Percentiles rank a stretch among this genome's conserved stretches.
Evolutionary conservation across 2,797 vertebrate genomes (phyloP).

Genomic region (Lagorchestes hirsutus): DNA sequence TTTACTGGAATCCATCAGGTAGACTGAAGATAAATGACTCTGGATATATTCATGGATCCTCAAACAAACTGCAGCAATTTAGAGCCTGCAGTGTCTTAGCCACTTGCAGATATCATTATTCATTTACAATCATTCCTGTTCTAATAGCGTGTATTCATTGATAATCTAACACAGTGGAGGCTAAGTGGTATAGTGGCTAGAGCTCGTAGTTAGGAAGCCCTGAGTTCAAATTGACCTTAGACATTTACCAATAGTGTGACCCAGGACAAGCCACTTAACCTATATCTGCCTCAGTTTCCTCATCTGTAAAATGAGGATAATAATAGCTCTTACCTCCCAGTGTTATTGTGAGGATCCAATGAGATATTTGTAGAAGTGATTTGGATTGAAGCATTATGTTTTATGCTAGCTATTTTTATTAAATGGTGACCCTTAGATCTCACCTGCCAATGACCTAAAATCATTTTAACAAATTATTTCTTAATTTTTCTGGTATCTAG

Average conservation of each 20-base stretch:
- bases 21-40: constrained; percentile 20
- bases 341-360: not conserved
- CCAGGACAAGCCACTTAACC: not conserved
- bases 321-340: not conserved
- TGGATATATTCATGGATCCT: constrained; percentile 21
- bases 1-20: constrained; percentile 49
- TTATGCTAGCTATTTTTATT: not conserved
- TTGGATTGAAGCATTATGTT: not conserved
- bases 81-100: not conserved
- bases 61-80: constrained; percentile 30
- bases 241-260: not conserved
- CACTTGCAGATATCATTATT: not conserved
- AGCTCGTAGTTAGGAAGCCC: not conserved
- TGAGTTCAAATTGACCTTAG: not conserved
- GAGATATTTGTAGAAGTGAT: not conserved
- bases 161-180: not conserved
- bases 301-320: not conserved
- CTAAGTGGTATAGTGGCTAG: not conserved
- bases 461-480: not conserved
- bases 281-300: not conserved
- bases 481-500: not conserved
- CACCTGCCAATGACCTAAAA: constrained; percentile 1
- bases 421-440: not conserved
- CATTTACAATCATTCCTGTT: constrained; percentile 45
- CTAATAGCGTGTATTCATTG: not conserved